Percentiles rank a stretch among this genome's conserved stretches.
Conservation (phyloP, 2,888 invertebrate species). For the Auanema sp. region DNA sequence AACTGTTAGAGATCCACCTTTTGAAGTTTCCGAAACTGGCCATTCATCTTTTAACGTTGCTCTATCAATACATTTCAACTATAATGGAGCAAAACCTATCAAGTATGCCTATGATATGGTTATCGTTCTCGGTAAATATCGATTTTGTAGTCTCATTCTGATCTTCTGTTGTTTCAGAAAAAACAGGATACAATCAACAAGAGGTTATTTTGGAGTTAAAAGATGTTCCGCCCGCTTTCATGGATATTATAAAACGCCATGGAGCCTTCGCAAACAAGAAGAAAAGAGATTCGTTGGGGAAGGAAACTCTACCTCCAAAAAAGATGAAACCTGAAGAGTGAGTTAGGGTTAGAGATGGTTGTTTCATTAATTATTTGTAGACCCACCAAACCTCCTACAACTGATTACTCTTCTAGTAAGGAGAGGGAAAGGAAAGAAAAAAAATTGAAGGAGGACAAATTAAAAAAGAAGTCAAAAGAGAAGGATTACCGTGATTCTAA, state of each 20-base stretch:
- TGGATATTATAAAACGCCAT: slow-evolving; percentile 10
- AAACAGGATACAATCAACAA: neutral
- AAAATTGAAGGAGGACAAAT: slow-evolving; percentile 1
- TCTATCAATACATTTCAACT: slow-evolving; percentile 14
- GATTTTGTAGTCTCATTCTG: neutral
- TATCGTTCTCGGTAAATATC: slow-evolving; percentile 3
- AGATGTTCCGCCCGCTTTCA: slow-evolving; percentile 13
- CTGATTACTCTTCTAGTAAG: too few relatives aligned
- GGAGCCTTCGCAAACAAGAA: slow-evolving; percentile 9
- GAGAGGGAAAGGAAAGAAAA: slow-evolving; percentile 4
- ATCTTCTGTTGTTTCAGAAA: slow-evolving; percentile 10
- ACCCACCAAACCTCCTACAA: too few relatives aligned
- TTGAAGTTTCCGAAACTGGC: slow-evolving; percentile 18
- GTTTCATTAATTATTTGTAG: too few relatives aligned
- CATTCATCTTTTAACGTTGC: slow-evolving; percentile 10
- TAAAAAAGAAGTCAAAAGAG: neutral
- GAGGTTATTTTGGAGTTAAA: slow-evolving; percentile 18
- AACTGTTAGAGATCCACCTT: slow-evolving; percentile 14
- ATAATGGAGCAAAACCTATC: slow-evolving; percentile 19
- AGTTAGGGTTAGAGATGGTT: too few relatives aligned
- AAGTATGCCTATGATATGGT: slow-evolving; percentile 20
- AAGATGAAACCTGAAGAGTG: neutral
- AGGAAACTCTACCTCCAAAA: neutral
- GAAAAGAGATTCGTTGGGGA: slow-evolving; percentile 4
- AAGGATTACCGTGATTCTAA: neutral